Evolutionary conservation across 2,888 invertebrate genomes (phyloP), one percentile per base, ranked within the genome.

Genomic region (Tenthredo distinguenda): DNA sequence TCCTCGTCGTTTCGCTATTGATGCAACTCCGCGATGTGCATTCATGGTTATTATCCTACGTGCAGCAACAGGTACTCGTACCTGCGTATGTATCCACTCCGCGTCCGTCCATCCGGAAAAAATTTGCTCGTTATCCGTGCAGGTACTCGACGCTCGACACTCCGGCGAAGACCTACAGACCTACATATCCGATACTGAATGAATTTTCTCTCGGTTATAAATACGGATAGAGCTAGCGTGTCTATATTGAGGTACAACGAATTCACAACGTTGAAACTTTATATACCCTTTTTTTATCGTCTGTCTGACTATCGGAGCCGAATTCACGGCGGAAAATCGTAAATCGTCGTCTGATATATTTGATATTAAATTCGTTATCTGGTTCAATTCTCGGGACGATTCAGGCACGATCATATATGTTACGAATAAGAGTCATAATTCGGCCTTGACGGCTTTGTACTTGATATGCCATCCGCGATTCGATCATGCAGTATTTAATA

Each of bases 121-220:
- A n/a, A 55, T 43, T 43, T 40, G 31, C 76, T 74, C 74, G 74
- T 74, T 74, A 74, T 74, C 43, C 74, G 40, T 26, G 26, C 1
- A 26, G 26, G 26, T 74, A 43, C 12, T 74, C 72, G 37, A 74
- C 74, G 47, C 74, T 76, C 76, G 47, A 21, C 26, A 76, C 76
- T 47, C 18, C 6, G 3, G 12, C 40, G 40, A 18, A 76, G 76
- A 76, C 76, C 76, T 76, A 76, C 31, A 76, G 76, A 76, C 76
- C 76, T 76, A 76, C 76, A 76, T 47, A 47, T 76, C 50, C 47
- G 26, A 7, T 47, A 26, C 47, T 47, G 47, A 26, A 47, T 76
- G 40, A 76, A 76, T 76, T 76, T 47, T 76, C 76, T 76, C 76
- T 76, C 76, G 76, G 4, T 76, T 47, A 12, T 15, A 12, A 76